Evolutionary conservation across 2,888 invertebrate genomes (phyloP).

Genomic region (Phymatocera aterrima): DNA sequence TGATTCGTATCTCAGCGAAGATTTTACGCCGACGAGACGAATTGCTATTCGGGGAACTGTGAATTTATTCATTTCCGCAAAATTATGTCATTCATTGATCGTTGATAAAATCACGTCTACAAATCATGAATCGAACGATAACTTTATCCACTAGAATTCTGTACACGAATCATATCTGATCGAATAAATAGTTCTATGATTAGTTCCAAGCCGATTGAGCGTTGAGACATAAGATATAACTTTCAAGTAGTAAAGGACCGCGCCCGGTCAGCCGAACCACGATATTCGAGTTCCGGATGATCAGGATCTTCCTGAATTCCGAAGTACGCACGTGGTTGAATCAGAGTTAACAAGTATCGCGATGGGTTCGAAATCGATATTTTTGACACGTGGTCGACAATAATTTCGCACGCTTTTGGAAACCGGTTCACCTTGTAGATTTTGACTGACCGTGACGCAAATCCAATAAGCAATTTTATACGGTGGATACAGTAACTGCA

Average conservation of each 20-base stretch:
- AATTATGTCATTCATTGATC: no score
- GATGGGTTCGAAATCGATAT: no score
- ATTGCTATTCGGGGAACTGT: no score
- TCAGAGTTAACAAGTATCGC: background rate
- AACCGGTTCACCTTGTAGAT: background rate
- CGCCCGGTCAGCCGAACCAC: background rate
- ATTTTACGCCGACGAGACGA: no score
- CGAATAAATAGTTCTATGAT: background rate
- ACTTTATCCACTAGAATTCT: no score
- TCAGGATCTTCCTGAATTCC: background rate
- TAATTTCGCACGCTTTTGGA: background rate
- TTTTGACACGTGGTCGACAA: no score
- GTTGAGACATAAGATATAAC: background rate
- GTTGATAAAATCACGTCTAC: background rate
- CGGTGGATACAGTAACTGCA: background rate
- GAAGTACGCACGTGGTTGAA: background rate
- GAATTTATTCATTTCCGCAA: no score
- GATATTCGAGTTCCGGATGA: background rate
- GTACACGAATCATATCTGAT: no score
- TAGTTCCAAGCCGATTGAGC: background rate
- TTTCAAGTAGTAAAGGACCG: background rate
- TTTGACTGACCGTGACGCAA: no score
- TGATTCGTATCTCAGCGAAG: no score
- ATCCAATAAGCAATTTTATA: background rate
- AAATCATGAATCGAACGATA: no score